Evolutionary conservation across 2,797 vertebrate genomes (phyloP).

Genomic region (Pseudochaenichthys georgianus): DNA sequence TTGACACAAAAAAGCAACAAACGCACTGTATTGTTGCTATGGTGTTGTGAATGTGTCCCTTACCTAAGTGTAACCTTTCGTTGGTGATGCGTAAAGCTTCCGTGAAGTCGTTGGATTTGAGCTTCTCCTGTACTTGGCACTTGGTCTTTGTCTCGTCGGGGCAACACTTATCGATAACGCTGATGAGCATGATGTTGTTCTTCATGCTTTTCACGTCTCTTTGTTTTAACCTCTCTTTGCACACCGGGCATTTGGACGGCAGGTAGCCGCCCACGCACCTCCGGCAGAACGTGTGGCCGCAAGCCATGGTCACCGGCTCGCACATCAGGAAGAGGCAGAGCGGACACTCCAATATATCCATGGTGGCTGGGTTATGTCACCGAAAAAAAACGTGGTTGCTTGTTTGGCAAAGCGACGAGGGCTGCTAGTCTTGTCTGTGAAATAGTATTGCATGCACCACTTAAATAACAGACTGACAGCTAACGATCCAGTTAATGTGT

Average conservation of each 20-base stretch:
- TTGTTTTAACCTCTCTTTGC: constrained; percentile 82
- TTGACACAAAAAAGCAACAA: fast-evolving
- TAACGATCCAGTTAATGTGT: not conserved
- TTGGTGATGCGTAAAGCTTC: constrained; percentile 84
- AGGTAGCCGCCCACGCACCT: constrained; percentile 80
- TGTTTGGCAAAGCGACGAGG: constrained; percentile 21
- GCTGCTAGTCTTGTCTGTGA: constrained; percentile 1
- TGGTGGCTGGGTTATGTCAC: constrained; percentile 57
- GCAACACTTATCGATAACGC: constrained; percentile 87
- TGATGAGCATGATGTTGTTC: constrained; percentile 88
- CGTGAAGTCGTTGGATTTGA: constrained; percentile 78
- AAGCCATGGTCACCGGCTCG: constrained; percentile 89
- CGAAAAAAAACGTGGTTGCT: constrained; percentile 14
- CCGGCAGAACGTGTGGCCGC: constrained; percentile 91
- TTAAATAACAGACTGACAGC: constrained; percentile 38
- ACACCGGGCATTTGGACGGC: constrained; percentile 84
- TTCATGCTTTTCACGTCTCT: constrained; percentile 71
- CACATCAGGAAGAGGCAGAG: constrained; percentile 85
- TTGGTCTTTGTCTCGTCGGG: constrained; percentile 75
- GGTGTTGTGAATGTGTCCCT: constrained; percentile 42
- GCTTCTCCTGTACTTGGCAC: constrained; percentile 79
- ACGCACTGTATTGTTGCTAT: not conserved
- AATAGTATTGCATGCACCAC: constrained; percentile 31
- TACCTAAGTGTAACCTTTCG: constrained; percentile 86
- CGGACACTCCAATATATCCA: constrained; percentile 89